phyloP scores from a whole-genome alignment of 2,797 vertebrate species.

The Tangara arthus region DNA sequence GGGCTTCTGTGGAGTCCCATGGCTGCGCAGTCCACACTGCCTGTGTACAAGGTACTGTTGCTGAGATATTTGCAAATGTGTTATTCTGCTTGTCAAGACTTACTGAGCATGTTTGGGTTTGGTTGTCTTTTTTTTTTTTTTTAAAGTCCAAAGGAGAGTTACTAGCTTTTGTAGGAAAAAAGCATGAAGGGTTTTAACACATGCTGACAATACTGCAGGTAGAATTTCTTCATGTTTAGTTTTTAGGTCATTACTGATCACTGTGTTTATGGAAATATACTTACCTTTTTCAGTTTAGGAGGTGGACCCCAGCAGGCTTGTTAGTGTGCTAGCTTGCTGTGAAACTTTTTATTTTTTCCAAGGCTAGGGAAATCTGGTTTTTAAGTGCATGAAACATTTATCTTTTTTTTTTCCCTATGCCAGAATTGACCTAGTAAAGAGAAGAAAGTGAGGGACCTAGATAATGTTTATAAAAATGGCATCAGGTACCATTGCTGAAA shows the following conservation, averaged over 20 bases:
- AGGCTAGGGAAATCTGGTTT: background rate
- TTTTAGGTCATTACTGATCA: background rate
- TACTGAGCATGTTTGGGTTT: rapidly evolving
- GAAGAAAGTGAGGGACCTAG: background rate
- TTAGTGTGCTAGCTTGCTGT: background rate
- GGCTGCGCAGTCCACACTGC: rapidly evolving
- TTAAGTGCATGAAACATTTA: background rate
- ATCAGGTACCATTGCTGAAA: background rate
- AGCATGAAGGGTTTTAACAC: background rate
- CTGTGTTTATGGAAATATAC: background rate
- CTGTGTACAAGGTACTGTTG: rapidly evolving
- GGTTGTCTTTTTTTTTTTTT: background rate
- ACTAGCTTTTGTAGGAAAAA: background rate
- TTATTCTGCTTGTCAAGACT: background rate
- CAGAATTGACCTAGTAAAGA: background rate
- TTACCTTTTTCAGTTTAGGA: background rate
- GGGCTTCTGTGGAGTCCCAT: background rate
- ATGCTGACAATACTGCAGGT: background rate
- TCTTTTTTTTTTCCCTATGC: background rate
- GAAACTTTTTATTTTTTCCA: background rate
- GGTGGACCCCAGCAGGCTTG: background rate
- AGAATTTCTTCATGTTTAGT: background rate
- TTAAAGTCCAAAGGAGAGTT: background rate
- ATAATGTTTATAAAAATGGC: background rate
- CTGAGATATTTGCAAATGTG: background rate